Evolutionary conservation across 2,888 invertebrate genomes (phyloP), one percentile per base, ranked within the genome.

Genomic region (Protula sp.): DNA sequence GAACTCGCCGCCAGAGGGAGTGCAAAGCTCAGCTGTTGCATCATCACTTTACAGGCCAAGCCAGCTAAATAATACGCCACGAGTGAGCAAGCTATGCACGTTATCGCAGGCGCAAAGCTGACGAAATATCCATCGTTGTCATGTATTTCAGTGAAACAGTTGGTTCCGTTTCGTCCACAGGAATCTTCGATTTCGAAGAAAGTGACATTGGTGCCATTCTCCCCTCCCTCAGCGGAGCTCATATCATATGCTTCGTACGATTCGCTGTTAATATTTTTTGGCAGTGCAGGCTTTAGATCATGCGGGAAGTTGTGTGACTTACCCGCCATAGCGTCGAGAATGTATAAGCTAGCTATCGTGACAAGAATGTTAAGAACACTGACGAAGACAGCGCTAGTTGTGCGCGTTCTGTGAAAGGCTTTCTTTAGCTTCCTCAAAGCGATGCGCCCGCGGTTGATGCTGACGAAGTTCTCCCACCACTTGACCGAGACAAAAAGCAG

Each of bases 1-100:
- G 81, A 77, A 0, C 79, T 72, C 30, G 83, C 63, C 19, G 73
- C 71, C 3, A 84, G 66, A 0, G 84, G 83, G n/a, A 83, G 68
- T 2, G 82, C 76, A 70, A 82, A 84, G 71, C 82, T 71, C 67
- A 50, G 24, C 50, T 22, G 14, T 26, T 50, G 50, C 50, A 50
- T 50, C 19, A 50, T 5, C 19, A 50, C 22, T 26, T 50, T 50
- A 24, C 14, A 19, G 9, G 50, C 50, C 19, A 50, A 26, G 5
- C 19, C 50, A 24, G 14, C 9, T 19, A 4, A 9, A 26, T 50
- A 50, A 5, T 24, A 50, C 19, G 5, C 5, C 22, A 50, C 24
- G 14, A 50, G 24, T 19, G 50, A 50, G 24, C 22, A 38, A 38
- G 9, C 38, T 38, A n/a, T n/a, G n/a, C n/a, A n/a, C n/a, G n/a